Evolutionary conservation across 2,113 vertebrate species (phyloP).

Genomic region (Antechinus stuartii): DNA sequence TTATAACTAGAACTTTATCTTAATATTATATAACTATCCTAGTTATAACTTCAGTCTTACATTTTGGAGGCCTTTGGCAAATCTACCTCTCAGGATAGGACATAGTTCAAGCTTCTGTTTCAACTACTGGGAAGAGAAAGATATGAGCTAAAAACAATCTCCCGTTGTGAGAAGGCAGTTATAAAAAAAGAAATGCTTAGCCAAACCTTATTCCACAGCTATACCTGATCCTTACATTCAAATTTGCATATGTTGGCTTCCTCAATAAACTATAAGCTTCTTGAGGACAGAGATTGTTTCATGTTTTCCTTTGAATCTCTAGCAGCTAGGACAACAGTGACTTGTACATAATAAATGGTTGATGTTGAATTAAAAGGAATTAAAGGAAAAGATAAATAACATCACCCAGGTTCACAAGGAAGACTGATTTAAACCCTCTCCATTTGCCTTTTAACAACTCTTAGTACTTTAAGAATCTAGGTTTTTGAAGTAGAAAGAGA

Average conservation of each 20-base stretch:
- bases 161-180: background rate
- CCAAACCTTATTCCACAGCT: background rate
- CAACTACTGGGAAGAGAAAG: background rate
- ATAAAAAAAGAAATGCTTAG: background rate
- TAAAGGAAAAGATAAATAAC: slow-evolving; percentile 44
- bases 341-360: background rate
- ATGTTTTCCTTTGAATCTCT: background rate
- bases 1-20: background rate
- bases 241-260: background rate
- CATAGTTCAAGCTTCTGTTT: background rate
- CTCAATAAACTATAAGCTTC: background rate
- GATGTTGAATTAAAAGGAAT: background rate
- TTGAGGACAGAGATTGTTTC: background rate
- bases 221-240: background rate
- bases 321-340: background rate
- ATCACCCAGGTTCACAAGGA: slow-evolving; percentile 29
- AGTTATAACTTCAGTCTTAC: too few relatives aligned
- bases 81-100: background rate
- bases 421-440: slow-evolving; percentile 29
- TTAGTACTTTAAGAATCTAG: slow-evolving; percentile 58
- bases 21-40: too few relatives aligned
- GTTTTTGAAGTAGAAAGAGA: slow-evolving; percentile 34
- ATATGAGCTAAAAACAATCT: background rate
- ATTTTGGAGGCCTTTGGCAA: background rate
- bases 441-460: slow-evolving; percentile 61